These are phyloP conservation scores for Cistogaster globosa DNA, from an alignment of 2,888 invertebrate species.

Conservation along the genomic window DNA sequence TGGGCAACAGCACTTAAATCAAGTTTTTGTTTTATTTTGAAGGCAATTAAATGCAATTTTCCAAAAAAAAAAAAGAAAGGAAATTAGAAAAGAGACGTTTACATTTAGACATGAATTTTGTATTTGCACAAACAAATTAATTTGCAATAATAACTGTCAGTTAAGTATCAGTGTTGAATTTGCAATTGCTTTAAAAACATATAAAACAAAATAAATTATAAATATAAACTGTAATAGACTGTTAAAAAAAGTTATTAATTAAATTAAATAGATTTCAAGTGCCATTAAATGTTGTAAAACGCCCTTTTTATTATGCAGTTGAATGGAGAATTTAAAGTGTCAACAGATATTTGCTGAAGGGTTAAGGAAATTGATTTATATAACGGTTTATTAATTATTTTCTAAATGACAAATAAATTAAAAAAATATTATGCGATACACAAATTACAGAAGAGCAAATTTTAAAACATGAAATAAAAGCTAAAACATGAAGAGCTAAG, in stretches of 20 bases:
- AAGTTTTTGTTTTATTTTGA: constrained; percentile 23
- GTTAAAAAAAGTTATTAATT: constrained; percentile 34
- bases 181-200: too few relatives aligned
- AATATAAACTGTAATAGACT: background rate
- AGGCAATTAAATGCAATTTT: constrained; percentile 56
- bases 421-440: too few relatives aligned
- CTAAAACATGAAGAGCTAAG: too few relatives aligned
- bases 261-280: constrained; percentile 12
- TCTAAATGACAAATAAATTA: background rate
- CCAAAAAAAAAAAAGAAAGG: constrained; percentile 3
- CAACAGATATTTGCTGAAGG: constrained; percentile 4
- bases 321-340: constrained; percentile 6
- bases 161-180: background rate
- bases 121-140: background rate
- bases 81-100: constrained; percentile 29
- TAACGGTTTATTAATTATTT: background rate
- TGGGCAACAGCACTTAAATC: background rate
- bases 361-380: constrained; percentile 25
- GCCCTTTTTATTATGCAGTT: constrained; percentile 4
- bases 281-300: background rate
- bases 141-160: constrained; percentile 12
- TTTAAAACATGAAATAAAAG: too few relatives aligned
- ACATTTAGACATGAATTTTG: constrained; percentile 6
- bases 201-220: background rate
- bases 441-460: too few relatives aligned